These are phyloP conservation scores for Helleia helle DNA, from an alignment of 2,888 invertebrate genomes.

Conservation along the genomic window DNA sequence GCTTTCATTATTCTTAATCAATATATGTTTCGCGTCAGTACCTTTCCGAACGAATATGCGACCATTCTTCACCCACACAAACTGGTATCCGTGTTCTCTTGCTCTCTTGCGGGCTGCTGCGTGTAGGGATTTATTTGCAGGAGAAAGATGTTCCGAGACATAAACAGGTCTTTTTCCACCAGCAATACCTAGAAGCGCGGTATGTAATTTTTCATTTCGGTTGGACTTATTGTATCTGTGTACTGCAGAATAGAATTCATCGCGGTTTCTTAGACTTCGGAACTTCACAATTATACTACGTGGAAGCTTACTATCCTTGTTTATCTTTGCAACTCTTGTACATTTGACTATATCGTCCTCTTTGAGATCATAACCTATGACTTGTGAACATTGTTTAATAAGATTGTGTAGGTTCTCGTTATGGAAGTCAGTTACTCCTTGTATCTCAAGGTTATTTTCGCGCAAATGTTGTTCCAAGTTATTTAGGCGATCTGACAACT, in stretches of 20 bases:
- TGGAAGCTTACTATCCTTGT: not conserved
- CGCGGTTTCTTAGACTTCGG: not conserved
- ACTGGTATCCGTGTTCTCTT: slow-evolving; percentile 12
- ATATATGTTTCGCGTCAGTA: slow-evolving; percentile 4
- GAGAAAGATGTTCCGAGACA: slow-evolving; percentile 11
- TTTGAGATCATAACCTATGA: not conserved
- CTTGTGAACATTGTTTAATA: not conserved
- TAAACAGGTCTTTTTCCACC: not conserved
- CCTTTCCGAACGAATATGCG: slow-evolving; percentile 14
- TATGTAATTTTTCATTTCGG: not conserved
- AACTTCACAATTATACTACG: not conserved
- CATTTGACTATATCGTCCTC: not conserved
- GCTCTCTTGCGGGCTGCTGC: slow-evolving; percentile 13
- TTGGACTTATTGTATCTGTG: not conserved
- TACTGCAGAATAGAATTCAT: not conserved
- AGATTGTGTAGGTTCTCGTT: not conserved
- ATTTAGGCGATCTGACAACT: not conserved
- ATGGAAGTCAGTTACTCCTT: not conserved
- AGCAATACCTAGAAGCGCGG: not conserved
- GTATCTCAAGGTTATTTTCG: not conserved
- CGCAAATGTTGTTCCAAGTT: not conserved
- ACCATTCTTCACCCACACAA: slow-evolving; percentile 15
- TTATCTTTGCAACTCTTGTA: not conserved
- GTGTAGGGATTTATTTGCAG: slow-evolving; percentile 13
- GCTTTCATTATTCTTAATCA: not conserved